These are phyloP conservation scores for Mellilla xanthometata DNA, from an alignment of 2,888 invertebrate genomes.

Conservation along the genomic window DNA sequence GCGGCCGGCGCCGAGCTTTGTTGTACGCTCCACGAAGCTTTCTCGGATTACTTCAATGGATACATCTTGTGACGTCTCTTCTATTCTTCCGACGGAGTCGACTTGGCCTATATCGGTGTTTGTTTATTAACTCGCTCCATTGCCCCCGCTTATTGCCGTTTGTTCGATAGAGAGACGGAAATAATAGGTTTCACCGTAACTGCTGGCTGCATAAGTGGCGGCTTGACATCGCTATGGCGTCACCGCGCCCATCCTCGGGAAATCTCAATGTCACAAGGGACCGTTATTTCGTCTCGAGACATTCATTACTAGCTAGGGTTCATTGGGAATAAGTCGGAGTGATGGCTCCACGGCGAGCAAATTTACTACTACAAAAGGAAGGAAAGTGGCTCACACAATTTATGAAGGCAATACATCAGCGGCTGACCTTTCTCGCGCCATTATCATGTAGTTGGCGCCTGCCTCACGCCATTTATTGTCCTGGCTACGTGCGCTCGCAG, in stretches of 20 bases:
- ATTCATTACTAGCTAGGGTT: conserved; percentile 12
- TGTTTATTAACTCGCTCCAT: conserved; percentile 11
- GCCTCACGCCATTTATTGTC: conserved; percentile 40
- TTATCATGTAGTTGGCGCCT: conserved; percentile 48
- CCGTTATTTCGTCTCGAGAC: conserved; percentile 17
- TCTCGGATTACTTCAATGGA: conserved; percentile 31
- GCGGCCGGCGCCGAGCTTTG: conserved; percentile 29
- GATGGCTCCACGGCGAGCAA: conserved; percentile 3
- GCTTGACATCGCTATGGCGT: conserved; percentile 33
- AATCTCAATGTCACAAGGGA: conserved; percentile 21
- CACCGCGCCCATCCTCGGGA: conserved; percentile 23
- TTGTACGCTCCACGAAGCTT: conserved; percentile 28
- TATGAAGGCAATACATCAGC: conserved; percentile 43
- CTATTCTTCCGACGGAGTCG: not conserved
- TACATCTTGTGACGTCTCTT: conserved; percentile 12
- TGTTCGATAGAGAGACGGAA: conserved; percentile 9
- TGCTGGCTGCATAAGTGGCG: conserved; percentile 26
- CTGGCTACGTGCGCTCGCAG: conserved; percentile 24
- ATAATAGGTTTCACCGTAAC: conserved; percentile 28
- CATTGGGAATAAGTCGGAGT: conserved; percentile 6
- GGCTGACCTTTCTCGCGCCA: conserved; percentile 45
- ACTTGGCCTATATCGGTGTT: conserved; percentile 7
- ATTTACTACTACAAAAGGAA: conserved; percentile 10
- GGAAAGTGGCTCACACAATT: conserved; percentile 31
- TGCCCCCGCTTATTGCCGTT: conserved; percentile 11